phyloP scores from a whole-genome alignment of 1,140 invertebrate genomes.

The Drosophila rufa region DNA sequence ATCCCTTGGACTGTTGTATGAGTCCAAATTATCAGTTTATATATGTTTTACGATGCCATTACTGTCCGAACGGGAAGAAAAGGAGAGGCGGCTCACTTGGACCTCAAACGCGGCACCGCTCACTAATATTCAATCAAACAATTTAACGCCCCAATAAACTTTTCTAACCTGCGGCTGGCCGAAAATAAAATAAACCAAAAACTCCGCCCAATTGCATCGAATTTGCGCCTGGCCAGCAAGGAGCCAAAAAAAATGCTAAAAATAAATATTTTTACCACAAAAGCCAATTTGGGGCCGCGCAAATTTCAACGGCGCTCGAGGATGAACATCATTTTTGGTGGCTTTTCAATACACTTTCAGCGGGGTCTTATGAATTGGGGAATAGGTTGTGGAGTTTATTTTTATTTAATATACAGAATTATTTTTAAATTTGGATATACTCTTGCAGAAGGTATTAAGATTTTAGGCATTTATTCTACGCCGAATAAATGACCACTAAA shows the following conservation, averaged over 20 bases:
- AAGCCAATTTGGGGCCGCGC: constrained; percentile 45
- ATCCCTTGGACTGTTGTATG: constrained; percentile 18
- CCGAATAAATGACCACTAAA: too few species aligned
- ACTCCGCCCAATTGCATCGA: constrained; percentile 72
- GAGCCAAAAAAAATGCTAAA: background rate
- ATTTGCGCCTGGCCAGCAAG: constrained; percentile 58
- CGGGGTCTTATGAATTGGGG: background rate
- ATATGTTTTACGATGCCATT: constrained; percentile 26
- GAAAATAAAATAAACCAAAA: constrained; percentile 39
- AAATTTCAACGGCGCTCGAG: constrained; percentile 43
- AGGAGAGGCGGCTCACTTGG: background rate
- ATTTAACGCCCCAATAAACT: constrained; percentile 76
- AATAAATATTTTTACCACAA: constrained; percentile 57
- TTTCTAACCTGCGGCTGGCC: constrained; percentile 64
- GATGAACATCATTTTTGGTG: constrained; percentile 38
- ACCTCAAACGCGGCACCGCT: constrained; percentile 37
- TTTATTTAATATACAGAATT: background rate
- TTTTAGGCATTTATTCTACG: background rate
- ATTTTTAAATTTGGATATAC: too few species aligned
- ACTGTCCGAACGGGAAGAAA: constrained; percentile 4
- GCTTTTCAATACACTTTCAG: constrained; percentile 14
- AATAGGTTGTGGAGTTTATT: too few species aligned
- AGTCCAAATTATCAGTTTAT: constrained; percentile 3
- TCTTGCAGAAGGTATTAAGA: background rate
- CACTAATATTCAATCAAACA: constrained; percentile 81